A percentile compares a stretch with the other conserved stretches of the same genome.
phyloP scores from a whole-genome alignment of 2,888 invertebrate genomes.

The Drosophila putrida region DNA sequence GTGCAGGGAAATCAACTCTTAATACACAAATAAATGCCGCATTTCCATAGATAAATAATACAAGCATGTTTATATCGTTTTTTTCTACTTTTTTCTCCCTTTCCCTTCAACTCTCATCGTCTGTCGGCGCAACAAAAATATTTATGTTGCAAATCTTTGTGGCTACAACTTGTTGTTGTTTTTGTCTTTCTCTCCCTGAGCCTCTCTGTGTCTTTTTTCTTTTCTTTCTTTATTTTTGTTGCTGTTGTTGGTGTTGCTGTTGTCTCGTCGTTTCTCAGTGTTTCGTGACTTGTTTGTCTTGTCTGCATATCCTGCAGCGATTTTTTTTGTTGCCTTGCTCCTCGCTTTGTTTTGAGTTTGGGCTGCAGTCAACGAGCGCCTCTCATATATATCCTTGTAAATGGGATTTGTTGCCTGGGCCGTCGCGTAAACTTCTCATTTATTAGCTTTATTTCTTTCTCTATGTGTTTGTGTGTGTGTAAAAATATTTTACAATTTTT shows the following conservation, averaged over 20 bases:
- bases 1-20: constrained; percentile 71
- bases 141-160: constrained; percentile 79
- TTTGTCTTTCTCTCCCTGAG: constrained; percentile 5
- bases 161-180: constrained; percentile 54
- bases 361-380: constrained; percentile 46
- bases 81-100: not conserved
- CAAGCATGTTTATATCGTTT: constrained; percentile 45
- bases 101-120: constrained; percentile 1
- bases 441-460: constrained; percentile 69
- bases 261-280: constrained; percentile 35
- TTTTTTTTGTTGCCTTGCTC: constrained; percentile 32
- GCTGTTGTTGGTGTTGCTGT: constrained; percentile 17
- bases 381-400: constrained; percentile 60
- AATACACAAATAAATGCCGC: constrained; percentile 76
- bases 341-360: constrained; percentile 36
- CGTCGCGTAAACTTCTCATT: constrained; percentile 78
- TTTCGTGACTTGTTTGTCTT: constrained; percentile 79
- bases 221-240: constrained; percentile 38
- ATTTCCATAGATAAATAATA: constrained; percentile 50
- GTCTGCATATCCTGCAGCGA: constrained; percentile 81
- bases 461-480: constrained; percentile 28
- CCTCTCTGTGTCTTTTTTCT: constrained; percentile 15
- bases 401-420: constrained; percentile 69
- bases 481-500: constrained; percentile 78
- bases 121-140: constrained; percentile 66